Base-by-base conservation (phyloP, 37 sponge, comb jelly and placozoan species). In the Chondrosia reniformis region DNA sequence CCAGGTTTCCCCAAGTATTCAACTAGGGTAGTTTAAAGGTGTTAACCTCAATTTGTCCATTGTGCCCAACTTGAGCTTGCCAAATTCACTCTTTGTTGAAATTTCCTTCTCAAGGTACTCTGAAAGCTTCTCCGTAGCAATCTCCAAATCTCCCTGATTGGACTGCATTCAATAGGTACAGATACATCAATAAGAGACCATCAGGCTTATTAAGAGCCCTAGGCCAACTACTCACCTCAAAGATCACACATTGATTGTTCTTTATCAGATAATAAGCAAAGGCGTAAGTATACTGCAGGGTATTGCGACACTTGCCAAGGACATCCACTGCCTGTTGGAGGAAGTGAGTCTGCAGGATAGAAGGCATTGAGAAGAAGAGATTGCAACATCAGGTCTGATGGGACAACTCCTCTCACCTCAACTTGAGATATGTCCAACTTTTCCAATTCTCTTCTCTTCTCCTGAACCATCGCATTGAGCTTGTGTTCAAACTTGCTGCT, bases 101-200 rank as follows among this genome's bases (percentile, higher is more conserved):
- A 95, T 78, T 25, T 95, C 93, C 52, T 89, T 79, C 69, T 95
- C 96, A 56, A 95, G 75, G 63, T 92, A 95, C 58, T 86, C 93
- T 6, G 96, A 95, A 22, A 95, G 80, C 12, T 21, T 37, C 55
- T 95, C 96, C 12, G 96, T 95, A 0, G 96, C 93, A 88, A 92
- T 92, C 61, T 95, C 96, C 38, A 95, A 73, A 46, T 95, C 96
- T 19, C 85, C 54, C 72, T 95, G 96, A 80, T 95, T 95, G 54
- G 85, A 93, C 88, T 90, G 46, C 2, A n/a, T n/a, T n/a, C n/a
- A n/a, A n/a, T n/a, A n/a, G n/a, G n/a, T n/a, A n/a, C n/a, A n/a
- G n/a, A n/a, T n/a, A n/a, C n/a, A n/a, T n/a, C n/a, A n/a, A n/a
- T n/a, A n/a, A n/a, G n/a, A n/a, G n/a, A n/a, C n/a, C n/a, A n/a